phyloP scores from a whole-genome alignment of 2,113 vertebrate species.

The Ctenodactylus gundi region DNA sequence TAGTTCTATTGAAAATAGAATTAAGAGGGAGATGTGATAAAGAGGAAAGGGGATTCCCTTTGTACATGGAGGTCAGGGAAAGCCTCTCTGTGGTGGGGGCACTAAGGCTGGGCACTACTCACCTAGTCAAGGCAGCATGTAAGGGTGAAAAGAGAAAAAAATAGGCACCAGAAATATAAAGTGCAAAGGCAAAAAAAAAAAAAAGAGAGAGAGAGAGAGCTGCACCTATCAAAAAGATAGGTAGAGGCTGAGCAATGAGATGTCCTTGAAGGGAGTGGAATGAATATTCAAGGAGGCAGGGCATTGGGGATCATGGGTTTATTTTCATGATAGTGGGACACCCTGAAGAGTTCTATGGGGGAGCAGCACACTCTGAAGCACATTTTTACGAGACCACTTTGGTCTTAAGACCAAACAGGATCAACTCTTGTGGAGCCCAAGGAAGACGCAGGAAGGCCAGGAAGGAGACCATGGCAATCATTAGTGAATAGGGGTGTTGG shows the following conservation, averaged over 20 bases:
- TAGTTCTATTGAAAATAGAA: background rate
- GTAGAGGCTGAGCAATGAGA: background rate
- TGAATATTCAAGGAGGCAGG: background rate
- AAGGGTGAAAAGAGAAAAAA: background rate
- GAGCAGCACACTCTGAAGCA: background rate
- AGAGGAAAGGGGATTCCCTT: background rate
- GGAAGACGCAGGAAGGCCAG: background rate
- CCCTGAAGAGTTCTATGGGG: background rate
- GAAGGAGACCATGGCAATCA: background rate
- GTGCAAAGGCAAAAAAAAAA: background rate
- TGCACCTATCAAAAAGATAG: background rate
- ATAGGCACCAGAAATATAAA: background rate
- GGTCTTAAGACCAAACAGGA: background rate
- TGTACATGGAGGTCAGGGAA: background rate
- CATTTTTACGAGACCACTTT: background rate
- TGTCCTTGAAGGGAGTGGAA: background rate
- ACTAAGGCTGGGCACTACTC: background rate
- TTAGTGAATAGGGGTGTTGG: background rate
- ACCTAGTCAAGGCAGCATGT: background rate
- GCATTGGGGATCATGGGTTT: rapidly evolving
- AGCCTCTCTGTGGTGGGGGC: background rate
- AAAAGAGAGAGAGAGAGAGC: too few species aligned
- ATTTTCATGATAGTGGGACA: background rate
- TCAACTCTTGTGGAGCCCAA: background rate
- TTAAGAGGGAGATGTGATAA: background rate